Conservation (phyloP, 2,888 invertebrate species). For the Heliconius ismenius region DNA sequence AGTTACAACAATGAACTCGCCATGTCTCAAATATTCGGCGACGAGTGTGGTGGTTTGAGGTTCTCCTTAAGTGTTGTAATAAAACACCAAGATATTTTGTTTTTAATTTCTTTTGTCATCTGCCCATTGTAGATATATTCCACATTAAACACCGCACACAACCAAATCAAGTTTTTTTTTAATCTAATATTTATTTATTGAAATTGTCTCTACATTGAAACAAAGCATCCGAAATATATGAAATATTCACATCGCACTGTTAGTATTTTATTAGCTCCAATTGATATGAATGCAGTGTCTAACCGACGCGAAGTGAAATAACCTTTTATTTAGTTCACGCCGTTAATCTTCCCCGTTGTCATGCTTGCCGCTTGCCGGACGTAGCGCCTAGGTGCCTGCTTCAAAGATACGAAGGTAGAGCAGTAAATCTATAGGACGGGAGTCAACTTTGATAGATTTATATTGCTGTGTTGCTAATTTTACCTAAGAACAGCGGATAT, state of each 20-base stretch:
- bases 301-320: slow-evolving; percentile 1
- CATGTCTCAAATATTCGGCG: background rate
- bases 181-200: too few relatives aligned
- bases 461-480: background rate
- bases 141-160: too few relatives aligned
- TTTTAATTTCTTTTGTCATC: too few relatives aligned
- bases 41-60: background rate
- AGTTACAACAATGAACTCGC: background rate
- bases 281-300: slow-evolving; percentile 9
- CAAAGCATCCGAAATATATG: background rate
- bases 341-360: slow-evolving; percentile 8
- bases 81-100: too few relatives aligned
- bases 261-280: background rate
- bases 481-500: background rate
- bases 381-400: background rate
- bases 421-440: background rate
- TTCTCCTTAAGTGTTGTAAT: too few relatives aligned
- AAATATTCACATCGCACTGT: background rate
- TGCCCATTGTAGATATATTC: too few relatives aligned
- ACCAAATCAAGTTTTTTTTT: too few relatives aligned
- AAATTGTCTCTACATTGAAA: background rate
- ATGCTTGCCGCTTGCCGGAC: background rate
- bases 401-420: too few relatives aligned
- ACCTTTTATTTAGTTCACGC: background rate
- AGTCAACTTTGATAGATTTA: slow-evolving; percentile 11